These are phyloP conservation scores for Sceliomorpha sp. DNA, from an alignment of 2,888 invertebrate genomes.

Conservation along the genomic window DNA sequence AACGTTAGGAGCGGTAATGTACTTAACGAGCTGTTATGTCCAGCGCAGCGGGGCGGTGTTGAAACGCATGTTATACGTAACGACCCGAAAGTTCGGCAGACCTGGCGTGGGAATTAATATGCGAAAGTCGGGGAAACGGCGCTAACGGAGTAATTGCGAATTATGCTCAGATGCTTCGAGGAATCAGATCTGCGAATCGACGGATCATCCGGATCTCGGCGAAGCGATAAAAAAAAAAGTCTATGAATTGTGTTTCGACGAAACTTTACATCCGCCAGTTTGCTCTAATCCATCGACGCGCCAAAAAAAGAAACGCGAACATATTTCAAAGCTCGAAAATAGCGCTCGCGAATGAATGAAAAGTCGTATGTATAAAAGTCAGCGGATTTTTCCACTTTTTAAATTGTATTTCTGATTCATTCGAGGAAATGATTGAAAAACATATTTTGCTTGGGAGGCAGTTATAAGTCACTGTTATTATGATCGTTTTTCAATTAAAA, in stretches of 20 bases:
- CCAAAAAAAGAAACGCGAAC: background rate
- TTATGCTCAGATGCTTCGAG: no score
- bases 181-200: no score
- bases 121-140: no score
- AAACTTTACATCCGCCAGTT: no score
- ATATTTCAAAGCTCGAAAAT: slow-evolving; percentile 15
- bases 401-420: slow-evolving; percentile 33
- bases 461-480: slow-evolving; percentile 39
- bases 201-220: no score
- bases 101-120: background rate
- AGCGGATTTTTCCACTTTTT: slow-evolving; percentile 24
- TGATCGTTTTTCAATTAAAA: slow-evolving; percentile 43
- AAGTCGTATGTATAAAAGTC: slow-evolving; percentile 41
- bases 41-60: no score
- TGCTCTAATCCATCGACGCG: no score
- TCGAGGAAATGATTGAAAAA: slow-evolving; percentile 41
- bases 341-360: slow-evolving; percentile 18
- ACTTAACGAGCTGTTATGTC: no score
- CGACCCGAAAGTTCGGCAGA: background rate
- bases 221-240: no score
- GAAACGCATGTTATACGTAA: background rate
- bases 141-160: no score
- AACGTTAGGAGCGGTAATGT: no score
- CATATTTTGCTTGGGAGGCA: slow-evolving; percentile 37
- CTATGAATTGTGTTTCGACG: no score